phyloP scores from a whole-genome alignment of 2,113 vertebrate genomes.

The human region GRCh38 chr2:100863001-100863500 shows the following conservation, averaged over 20 bases:
- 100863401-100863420: not conserved
- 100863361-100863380: not conserved
- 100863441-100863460: not conserved
- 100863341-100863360: not conserved
- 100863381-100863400: not conserved
- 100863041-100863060: rapidly evolving
- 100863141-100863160: not conserved
- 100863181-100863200: not conserved
- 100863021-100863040: not conserved
- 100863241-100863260: not conserved
- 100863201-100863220: not conserved
- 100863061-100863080: not conserved
- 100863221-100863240: not conserved
- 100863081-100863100: not conserved
- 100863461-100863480: rapidly evolving
- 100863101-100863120: not conserved
- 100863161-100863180: not conserved
- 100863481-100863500: not conserved
- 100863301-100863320: not conserved
- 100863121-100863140: too few relatives aligned
- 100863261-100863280: not conserved
- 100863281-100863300: not conserved
- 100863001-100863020: not conserved
- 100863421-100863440: not conserved
- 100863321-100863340: too few relatives aligned